Base-by-base conservation (phyloP, 2,888 invertebrate species). In the Cheilosia variabilis region DNA sequence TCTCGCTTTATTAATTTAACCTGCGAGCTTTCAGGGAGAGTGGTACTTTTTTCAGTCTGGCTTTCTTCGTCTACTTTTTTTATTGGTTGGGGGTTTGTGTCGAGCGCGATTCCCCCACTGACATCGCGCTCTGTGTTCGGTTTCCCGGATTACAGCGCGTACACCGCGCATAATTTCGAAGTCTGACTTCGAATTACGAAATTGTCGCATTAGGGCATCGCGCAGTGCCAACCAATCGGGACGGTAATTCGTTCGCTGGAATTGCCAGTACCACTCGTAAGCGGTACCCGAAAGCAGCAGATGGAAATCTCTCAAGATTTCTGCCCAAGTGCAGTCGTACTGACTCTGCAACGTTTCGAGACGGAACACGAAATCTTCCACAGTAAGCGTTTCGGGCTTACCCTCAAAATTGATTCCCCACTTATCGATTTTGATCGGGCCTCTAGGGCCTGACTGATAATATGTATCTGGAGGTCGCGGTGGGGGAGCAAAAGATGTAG, bases 221-320 rank as follows among this genome's bases (percentile, higher is more conserved):
- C 41, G n/a, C 2, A 72, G 3, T 4, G 5, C 41, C 13, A 60
- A 50, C 60, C 71, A 71, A 6, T 71, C 60, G 0, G 45, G 57
- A 9, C 45, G 31, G 19, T 41, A 53, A 27, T 68, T 45, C 2
- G 43, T 7, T 5, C 43, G 13, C 17, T 68, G 43, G 19, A 31
- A 68, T 10, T 68, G 68, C 68, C 68, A 68, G 27, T 45, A 55
- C 55, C 68, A 68, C 1, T 68, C 45, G 15, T 43, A 13, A 5
- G 55, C 45, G 4, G 41, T 19, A 13, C 19, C 31, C 3, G 66
- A 43, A 17, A 55, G 45, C 1, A 45, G 24, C 2, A 62, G 13
- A 0, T 62, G 45, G 2, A 63, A 63, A 17, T 63, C 62, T 2
- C 62, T 45, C 17, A 63, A 27, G 27, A 63, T 63, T 10, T 63